These are phyloP conservation scores for Microctonus brassicae DNA, from an alignment of 2,888 invertebrate genomes.

Conservation along the genomic window DNA sequence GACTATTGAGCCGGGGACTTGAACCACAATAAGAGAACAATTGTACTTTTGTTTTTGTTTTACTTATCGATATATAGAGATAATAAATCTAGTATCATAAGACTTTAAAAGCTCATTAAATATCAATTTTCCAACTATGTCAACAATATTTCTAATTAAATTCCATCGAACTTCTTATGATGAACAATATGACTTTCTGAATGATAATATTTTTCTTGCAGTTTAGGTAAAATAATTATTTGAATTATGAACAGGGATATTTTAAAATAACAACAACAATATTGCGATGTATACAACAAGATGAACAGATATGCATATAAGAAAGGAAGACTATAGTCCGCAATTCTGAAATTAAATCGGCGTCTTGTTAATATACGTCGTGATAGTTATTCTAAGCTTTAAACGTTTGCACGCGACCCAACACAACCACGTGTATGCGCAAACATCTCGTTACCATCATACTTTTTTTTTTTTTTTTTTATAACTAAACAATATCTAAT, in stretches of 20 bases:
- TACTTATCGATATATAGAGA: conserved; percentile 22
- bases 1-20: conserved; percentile 35
- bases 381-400: conserved; percentile 41
- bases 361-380: conserved; percentile 3
- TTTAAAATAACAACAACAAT: no score
- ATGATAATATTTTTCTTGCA: no score
- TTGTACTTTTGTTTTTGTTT: conserved; percentile 32
- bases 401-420: conserved; percentile 45
- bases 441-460: conserved; percentile 1
- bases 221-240: no score
- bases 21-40: conserved; percentile 32
- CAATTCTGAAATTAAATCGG: neutral
- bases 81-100: conserved; percentile 36
- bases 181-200: no score
- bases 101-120: conserved; percentile 1
- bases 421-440: conserved; percentile 16
- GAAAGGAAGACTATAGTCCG: neutral
- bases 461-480: neutral
- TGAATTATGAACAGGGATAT: no score
- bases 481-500: neutral
- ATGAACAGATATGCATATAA: no score
- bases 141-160: no score
- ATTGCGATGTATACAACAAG: neutral
- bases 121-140: no score
- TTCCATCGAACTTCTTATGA: no score